phyloP scores from a whole-genome alignment of 2,888 invertebrate species.

The Hedychridium roseum region DNA sequence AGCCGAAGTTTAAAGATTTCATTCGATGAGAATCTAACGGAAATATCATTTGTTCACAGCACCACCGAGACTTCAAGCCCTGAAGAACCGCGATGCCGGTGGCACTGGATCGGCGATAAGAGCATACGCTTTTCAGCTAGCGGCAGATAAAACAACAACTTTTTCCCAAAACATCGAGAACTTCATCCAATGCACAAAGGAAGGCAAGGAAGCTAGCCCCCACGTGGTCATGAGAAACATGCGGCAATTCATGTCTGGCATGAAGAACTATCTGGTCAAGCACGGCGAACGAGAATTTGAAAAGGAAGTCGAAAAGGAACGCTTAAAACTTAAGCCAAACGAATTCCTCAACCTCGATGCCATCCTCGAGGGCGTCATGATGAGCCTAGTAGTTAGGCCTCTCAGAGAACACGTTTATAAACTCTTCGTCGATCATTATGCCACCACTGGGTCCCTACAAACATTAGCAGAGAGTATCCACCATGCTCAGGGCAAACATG shows the following conservation, averaged over 20 bases:
- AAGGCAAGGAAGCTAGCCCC: conserved; percentile 88
- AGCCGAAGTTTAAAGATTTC: too few species aligned
- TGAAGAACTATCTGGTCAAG: conserved; percentile 97
- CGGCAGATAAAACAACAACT: conserved; percentile 85
- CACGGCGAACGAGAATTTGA: conserved; percentile 94
- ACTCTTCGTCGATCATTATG: conserved; percentile 89
- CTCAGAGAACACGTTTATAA: conserved; percentile 84
- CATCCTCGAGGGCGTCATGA: conserved; percentile 93
- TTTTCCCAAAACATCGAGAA: conserved; percentile 93
- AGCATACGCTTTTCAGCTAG: conserved; percentile 81
- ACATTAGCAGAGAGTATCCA: conserved; percentile 77
- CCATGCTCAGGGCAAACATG: conserved; percentile 73
- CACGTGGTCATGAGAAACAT: conserved; percentile 90
- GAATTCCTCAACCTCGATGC: conserved; percentile 96
- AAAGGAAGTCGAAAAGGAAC: conserved; percentile 86
- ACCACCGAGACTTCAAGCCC: conserved; percentile 78
- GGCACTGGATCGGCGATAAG: conserved; percentile 76
- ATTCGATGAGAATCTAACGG: too few species aligned
- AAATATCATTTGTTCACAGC: too few species aligned
- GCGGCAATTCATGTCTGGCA: conserved; percentile 97
- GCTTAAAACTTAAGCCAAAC: conserved; percentile 83
- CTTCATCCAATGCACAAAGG: conserved; percentile 91
- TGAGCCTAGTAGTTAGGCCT: conserved; percentile 87
- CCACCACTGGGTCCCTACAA: conserved; percentile 75
- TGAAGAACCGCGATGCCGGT: conserved; percentile 69